Evolutionary conservation across 2,888 invertebrate species (phyloP).

Genomic region (Lamellibrachia columna): DNA sequence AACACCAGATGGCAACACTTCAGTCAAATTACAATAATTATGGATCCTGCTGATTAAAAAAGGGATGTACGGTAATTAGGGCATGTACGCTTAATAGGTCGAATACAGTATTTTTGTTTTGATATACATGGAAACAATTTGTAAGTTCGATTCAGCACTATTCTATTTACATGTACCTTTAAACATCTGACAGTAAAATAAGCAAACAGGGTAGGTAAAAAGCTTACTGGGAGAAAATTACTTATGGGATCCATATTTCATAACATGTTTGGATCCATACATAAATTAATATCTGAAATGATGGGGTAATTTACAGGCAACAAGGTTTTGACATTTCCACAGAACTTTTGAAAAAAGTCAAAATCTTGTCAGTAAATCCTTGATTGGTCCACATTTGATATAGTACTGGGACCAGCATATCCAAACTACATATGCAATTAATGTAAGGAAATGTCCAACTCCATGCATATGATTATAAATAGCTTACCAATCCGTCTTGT

Average conservation of each 20-base stretch:
- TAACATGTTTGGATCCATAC: not conserved
- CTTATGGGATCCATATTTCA: not conserved
- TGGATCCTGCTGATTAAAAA: no score
- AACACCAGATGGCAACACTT: no score
- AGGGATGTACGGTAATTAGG: no score
- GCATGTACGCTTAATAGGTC: not conserved
- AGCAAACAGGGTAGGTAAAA: not conserved
- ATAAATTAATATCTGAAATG: not conserved
- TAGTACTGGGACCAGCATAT: not conserved
- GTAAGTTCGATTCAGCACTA: not conserved
- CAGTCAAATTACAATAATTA: no score
- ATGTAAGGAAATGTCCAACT: not conserved
- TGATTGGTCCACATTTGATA: not conserved
- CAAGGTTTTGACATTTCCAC: not conserved
- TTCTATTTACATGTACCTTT: not conserved
- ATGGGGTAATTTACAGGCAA: not conserved
- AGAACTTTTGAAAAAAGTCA: not conserved
- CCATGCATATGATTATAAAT: not conserved
- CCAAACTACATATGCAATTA: not conserved
- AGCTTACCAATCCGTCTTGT: slow-evolving; percentile 77
- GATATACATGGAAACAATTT: not conserved
- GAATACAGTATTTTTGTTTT: no score
- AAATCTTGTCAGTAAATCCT: not conserved
- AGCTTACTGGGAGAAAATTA: not conserved
- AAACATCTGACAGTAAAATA: no score